phyloP scores from a whole-genome alignment of 2,113 vertebrate species.

The Vireo altiloquus region DNA sequence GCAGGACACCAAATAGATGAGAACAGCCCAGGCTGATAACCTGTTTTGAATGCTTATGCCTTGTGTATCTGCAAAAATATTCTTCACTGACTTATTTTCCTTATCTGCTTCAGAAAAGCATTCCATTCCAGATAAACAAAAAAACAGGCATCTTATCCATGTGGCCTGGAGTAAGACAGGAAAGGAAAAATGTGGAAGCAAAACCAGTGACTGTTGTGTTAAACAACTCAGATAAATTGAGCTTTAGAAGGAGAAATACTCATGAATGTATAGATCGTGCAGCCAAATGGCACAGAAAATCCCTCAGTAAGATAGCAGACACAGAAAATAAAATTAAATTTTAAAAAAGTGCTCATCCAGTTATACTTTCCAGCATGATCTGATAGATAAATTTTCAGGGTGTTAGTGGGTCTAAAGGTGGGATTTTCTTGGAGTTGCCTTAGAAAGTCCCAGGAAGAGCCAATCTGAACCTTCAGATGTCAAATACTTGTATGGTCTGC shows the following conservation, averaged over 20 bases:
- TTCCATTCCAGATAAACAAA: background rate
- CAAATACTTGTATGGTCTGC: background rate
- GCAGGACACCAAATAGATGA: background rate
- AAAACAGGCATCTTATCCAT: background rate
- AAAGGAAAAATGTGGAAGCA: background rate
- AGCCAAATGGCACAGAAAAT: background rate
- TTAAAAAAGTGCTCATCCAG: background rate
- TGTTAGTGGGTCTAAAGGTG: background rate
- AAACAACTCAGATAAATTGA: background rate
- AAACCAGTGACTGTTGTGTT: background rate
- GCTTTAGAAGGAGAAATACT: background rate
- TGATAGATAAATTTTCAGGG: background rate
- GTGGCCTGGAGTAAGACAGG: no score
- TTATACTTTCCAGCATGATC: background rate
- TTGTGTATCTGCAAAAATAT: background rate
- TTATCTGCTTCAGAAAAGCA: background rate
- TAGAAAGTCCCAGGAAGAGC: background rate
- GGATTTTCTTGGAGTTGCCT: background rate
- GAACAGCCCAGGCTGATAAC: background rate
- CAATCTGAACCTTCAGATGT: background rate
- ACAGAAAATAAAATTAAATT: background rate
- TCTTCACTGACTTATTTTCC: background rate
- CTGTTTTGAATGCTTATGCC: background rate
- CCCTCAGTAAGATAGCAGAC: background rate
- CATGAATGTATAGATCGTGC: background rate